Conservation (phyloP, 2,888 invertebrate genomes). For the Aquatica leii region DNA sequence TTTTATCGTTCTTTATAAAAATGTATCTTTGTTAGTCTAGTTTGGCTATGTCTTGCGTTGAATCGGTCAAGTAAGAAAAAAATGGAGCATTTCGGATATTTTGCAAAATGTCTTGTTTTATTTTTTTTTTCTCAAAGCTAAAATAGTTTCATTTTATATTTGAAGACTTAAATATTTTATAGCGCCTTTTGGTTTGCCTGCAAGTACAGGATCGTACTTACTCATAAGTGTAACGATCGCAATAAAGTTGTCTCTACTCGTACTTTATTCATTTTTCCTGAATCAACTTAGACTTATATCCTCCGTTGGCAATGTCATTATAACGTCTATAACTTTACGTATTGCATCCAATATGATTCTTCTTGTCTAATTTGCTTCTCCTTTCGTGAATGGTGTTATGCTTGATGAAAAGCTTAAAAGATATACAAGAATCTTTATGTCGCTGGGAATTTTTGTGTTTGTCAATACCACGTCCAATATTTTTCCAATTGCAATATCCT, state of each 20-base stretch:
- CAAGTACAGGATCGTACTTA: not conserved
- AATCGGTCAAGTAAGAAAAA: not conserved
- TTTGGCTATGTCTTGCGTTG: constrained; percentile 9
- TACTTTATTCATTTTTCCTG: not conserved
- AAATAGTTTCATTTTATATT: not conserved
- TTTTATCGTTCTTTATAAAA: not conserved
- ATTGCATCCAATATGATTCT: not conserved
- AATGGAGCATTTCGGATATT: not conserved
- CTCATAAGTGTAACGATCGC: not conserved
- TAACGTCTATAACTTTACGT: not conserved
- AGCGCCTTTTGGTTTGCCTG: not conserved
- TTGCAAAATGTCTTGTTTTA: not conserved
- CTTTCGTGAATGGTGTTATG: not conserved
- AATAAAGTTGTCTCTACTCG: not conserved
- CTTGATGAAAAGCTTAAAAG: not conserved
- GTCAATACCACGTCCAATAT: not conserved
- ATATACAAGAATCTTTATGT: not conserved
- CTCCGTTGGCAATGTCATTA: not conserved
- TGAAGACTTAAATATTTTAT: not conserved
- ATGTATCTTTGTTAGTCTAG: not conserved
- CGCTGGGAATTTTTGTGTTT: constrained; percentile 1
- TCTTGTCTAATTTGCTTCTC: constrained; percentile 7
- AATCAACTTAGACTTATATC: not conserved
- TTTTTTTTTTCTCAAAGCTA: not conserved
- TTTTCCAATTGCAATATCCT: not conserved